A percentile compares a stretch with the other conserved stretches of the same genome.
Evolutionary conservation across 2,888 invertebrate genomes (phyloP).

Genomic region (Zeuzera pyrina): DNA sequence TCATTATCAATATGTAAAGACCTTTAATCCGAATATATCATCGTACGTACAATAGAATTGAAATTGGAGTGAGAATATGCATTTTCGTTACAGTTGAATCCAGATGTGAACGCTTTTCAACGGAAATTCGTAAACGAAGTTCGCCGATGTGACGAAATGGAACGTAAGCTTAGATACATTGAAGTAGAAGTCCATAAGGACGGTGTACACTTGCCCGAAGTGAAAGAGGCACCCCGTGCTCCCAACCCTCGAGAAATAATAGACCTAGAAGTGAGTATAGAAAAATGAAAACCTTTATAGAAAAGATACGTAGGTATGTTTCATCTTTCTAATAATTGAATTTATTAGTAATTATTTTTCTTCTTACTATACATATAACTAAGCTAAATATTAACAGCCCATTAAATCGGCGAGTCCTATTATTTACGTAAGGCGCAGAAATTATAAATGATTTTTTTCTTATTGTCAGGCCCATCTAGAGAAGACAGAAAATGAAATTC

Average conservation of each 20-base stretch:
- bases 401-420: no score
- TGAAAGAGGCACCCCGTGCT: constrained; percentile 82
- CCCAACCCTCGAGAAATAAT: constrained; percentile 89
- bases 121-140: constrained; percentile 94
- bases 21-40: no score
- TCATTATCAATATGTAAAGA: no score
- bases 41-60: no score
- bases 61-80: no score
- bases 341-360: no score
- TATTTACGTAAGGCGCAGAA: no score
- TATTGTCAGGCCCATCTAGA: constrained; percentile 86
- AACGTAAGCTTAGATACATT: constrained; percentile 88
- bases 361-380: no score
- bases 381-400: no score
- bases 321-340: no score
- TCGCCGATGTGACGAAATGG: constrained; percentile 93
- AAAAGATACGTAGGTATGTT: no score
- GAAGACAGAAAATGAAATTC: constrained; percentile 95
- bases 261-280: constrained; percentile 81
- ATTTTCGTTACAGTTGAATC: constrained; percentile 88
- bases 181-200: constrained; percentile 91
- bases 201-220: constrained; percentile 82
- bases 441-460: not conserved
- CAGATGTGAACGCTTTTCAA: constrained; percentile 90
- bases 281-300: no score